These are phyloP conservation scores for Ondatra zibethicus DNA, from an alignment of 2,113 vertebrate species.

Conservation along the genomic window DNA sequence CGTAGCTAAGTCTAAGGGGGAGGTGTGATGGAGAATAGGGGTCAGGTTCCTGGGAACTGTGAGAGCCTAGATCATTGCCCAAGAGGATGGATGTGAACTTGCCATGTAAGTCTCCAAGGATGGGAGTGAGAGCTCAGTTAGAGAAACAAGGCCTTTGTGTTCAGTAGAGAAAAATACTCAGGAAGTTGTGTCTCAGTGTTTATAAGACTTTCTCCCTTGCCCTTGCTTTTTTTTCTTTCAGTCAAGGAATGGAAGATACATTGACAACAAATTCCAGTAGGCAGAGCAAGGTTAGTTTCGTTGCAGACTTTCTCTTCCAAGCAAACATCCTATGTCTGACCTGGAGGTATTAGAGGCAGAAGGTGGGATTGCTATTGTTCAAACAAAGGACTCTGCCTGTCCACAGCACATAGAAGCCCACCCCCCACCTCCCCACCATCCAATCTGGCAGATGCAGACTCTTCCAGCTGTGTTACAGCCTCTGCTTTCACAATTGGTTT, in stretches of 20 bases:
- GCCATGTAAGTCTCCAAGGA: background rate
- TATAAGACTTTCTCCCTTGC: background rate
- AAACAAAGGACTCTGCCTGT: background rate
- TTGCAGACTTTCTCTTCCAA: background rate
- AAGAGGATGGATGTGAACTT: background rate
- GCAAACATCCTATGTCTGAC: background rate
- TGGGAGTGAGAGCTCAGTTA: background rate
- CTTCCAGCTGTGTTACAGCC: background rate
- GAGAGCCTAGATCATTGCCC: background rate
- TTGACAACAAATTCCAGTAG: conserved; percentile 74
- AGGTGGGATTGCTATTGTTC: background rate
- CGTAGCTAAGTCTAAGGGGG: background rate
- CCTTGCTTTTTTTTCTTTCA: conserved; percentile 55
- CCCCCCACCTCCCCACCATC: no score
- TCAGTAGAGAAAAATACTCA: background rate
- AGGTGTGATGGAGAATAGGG: no score
- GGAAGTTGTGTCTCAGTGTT: background rate
- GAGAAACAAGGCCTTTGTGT: background rate
- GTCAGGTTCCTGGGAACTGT: background rate
- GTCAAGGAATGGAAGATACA: conserved; percentile 88
- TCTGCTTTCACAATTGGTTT: background rate
- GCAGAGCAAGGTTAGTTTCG: conserved; percentile 57
- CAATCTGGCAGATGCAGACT: background rate
- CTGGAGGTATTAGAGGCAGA: background rate
- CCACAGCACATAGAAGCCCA: background rate